phyloP scores from a whole-genome alignment of 2,888 invertebrate species.

The Ophraella communa region DNA sequence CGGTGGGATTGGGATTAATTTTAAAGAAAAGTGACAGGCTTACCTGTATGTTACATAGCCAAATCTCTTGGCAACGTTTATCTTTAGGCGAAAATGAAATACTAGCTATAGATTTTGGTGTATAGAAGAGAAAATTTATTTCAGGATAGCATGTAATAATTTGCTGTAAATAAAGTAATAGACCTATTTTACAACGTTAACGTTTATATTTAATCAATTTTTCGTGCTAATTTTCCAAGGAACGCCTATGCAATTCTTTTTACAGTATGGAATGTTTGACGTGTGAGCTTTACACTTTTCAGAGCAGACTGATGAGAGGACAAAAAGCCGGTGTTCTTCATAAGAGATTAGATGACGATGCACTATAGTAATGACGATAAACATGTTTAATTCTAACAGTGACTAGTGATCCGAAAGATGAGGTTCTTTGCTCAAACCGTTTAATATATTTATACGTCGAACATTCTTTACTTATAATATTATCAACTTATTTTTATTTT shows the following conservation, averaged over 20 bases:
- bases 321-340: conserved; percentile 22
- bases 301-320: conserved; percentile 29
- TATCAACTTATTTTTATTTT: background rate
- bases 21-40: too few relatives aligned
- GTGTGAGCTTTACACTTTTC: conserved; percentile 32
- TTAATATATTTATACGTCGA: background rate
- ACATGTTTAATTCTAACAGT: conserved; percentile 8
- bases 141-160: too few relatives aligned
- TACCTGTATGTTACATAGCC: too few relatives aligned
- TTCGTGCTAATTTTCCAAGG: background rate
- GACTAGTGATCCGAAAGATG: background rate
- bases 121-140: too few relatives aligned
- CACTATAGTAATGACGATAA: conserved; percentile 17
- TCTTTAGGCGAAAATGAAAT: too few relatives aligned
- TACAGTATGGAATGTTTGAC: conserved; percentile 24
- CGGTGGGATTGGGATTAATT: too few relatives aligned
- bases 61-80: too few relatives aligned
- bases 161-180: too few relatives aligned
- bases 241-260: conserved; percentile 1
- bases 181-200: too few relatives aligned
- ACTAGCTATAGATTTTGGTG: too few relatives aligned
- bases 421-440: too few relatives aligned
- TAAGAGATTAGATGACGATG: conserved; percentile 22
- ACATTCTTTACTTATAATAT: background rate
- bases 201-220: too few relatives aligned